Conservation (phyloP, 2,113 vertebrate genomes). For the Rhynchomys soricoides region DNA sequence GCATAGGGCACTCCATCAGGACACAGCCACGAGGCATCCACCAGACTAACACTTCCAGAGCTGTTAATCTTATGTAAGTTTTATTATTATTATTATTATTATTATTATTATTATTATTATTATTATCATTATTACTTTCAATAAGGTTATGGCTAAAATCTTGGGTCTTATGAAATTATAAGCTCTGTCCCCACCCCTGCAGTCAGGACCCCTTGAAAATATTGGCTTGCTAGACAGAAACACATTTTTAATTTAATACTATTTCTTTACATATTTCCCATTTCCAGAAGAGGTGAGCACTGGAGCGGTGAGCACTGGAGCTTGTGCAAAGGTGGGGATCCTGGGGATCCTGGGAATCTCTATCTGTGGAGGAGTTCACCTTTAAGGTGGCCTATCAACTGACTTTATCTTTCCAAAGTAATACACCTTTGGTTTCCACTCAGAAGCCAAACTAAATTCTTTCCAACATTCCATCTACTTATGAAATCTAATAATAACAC, state of each 20-base stretch:
- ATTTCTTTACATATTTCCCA: neutral
- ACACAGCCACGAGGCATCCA: neutral
- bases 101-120: neutral
- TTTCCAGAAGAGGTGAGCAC: neutral
- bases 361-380: constrained; percentile 16
- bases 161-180: neutral
- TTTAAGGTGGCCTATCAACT: neutral
- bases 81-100: neutral
- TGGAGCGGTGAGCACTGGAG: fast-evolving
- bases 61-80: neutral
- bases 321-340: constrained; percentile 79
- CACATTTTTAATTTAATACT: neutral
- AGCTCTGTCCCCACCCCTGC: neutral
- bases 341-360: constrained; percentile 80
- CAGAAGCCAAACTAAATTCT: neutral
- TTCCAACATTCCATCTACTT: neutral
- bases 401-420: neutral
- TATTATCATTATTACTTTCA: neutral
- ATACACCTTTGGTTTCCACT: neutral
- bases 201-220: neutral
- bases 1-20: neutral
- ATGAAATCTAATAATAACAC: constrained; percentile 44
- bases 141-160: constrained; percentile 1
- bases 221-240: neutral
- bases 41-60: neutral